phyloP scores from a whole-genome alignment of 2,797 vertebrate genomes.

The Lophius americanus region DNA sequence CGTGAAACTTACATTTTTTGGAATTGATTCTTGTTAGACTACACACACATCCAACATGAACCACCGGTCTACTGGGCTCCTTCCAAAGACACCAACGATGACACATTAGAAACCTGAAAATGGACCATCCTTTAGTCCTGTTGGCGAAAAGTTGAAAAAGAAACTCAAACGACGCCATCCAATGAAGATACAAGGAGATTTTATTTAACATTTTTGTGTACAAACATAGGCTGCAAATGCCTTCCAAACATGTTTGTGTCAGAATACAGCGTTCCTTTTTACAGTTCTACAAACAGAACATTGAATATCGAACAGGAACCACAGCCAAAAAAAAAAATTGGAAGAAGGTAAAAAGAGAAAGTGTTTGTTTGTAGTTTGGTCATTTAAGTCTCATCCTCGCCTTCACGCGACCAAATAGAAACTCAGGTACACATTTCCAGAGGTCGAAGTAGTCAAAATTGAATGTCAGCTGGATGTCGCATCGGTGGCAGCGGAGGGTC shows the following conservation, averaged over 20 bases:
- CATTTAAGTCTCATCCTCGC: slow-evolving; percentile 52
- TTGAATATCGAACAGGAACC: slow-evolving; percentile 69
- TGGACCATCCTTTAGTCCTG: no score
- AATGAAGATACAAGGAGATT: slow-evolving; percentile 84
- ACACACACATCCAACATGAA: no score
- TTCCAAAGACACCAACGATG: no score
- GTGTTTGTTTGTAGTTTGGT: slow-evolving; percentile 45
- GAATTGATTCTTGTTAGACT: no score
- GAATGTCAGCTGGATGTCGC: slow-evolving; percentile 35
- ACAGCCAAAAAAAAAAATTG: slow-evolving; percentile 62
- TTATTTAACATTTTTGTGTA: slow-evolving; percentile 89
- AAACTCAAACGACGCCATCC: neutral
- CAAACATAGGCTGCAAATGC: slow-evolving; percentile 90
- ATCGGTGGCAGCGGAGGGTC: slow-evolving; percentile 47
- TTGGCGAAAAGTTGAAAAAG: no score
- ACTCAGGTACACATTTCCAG: slow-evolving; percentile 49
- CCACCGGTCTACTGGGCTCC: no score
- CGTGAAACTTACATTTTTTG: no score
- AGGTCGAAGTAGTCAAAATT: slow-evolving; percentile 37
- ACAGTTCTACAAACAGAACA: slow-evolving; percentile 82
- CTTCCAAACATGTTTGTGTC: slow-evolving; percentile 81
- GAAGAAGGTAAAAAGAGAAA: slow-evolving; percentile 50
- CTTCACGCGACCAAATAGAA: slow-evolving; percentile 29
- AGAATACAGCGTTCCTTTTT: slow-evolving; percentile 81
- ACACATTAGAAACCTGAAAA: no score